phyloP scores from a whole-genome alignment of 2,888 invertebrate species.

The Koerneria pararmatus region DNA sequence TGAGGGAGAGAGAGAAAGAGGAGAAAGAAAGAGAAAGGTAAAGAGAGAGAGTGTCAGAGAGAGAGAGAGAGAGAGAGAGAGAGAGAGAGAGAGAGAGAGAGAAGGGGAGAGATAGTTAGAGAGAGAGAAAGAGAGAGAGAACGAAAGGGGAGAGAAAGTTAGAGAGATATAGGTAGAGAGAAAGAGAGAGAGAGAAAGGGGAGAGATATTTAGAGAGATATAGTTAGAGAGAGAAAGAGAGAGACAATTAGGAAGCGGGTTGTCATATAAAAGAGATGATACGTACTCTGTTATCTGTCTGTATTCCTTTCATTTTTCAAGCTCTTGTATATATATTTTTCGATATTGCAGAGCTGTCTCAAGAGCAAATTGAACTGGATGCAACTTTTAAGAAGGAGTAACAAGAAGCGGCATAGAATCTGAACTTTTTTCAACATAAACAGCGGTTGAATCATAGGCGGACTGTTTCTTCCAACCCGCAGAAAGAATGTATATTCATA shows the following conservation, averaged over 20 bases:
- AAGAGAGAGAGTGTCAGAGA: background rate
- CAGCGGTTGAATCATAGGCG: no score
- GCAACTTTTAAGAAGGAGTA: no score
- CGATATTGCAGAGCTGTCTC: no score
- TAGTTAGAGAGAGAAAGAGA: background rate
- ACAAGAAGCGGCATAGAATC: no score
- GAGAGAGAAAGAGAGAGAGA: slow-evolving; percentile 2
- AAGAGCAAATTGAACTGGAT: no score
- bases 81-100: slow-evolving; percentile 5
- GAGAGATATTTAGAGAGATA: background rate
- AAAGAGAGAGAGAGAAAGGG: background rate
- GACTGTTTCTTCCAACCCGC: no score
- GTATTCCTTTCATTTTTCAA: no score
- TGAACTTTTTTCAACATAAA: no score
- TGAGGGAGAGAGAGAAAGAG: slow-evolving; percentile 4
- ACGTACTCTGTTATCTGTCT: no score
- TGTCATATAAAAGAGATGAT: background rate
- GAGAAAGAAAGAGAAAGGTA: background rate
- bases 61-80: background rate
- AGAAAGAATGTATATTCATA: no score
- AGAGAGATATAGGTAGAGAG: background rate
- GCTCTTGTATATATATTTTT: no score
- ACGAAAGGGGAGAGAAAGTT: background rate
- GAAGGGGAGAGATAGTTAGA: background rate
- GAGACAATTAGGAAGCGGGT: background rate